phyloP scores from a whole-genome alignment of 2,113 vertebrate species.

The Paramisgurnus dabryanus region DNA sequence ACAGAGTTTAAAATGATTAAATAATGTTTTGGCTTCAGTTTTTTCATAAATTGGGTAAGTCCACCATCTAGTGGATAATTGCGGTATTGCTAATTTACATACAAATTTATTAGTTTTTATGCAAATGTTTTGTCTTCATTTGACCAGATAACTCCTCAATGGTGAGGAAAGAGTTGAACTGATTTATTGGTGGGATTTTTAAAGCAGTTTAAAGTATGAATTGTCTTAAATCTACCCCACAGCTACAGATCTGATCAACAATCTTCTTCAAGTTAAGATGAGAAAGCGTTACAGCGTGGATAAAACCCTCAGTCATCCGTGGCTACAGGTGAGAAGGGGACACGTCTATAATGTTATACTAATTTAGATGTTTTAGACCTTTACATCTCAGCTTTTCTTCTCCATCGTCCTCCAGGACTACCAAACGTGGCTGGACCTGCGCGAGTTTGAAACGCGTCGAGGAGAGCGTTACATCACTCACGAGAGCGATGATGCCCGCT shows the following conservation, averaged over 20 bases:
- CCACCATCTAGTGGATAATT: too few relatives aligned
- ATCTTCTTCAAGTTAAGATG: constrained; percentile 99
- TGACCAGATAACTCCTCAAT: too few relatives aligned
- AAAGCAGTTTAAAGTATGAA: background rate
- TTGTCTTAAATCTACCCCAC: constrained; percentile 37
- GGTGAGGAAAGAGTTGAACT: too few relatives aligned
- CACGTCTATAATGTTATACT: background rate
- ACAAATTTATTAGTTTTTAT: too few relatives aligned
- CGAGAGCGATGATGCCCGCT: constrained; percentile 93
- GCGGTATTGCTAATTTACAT: too few relatives aligned
- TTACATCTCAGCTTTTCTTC: background rate
- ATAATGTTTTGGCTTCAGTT: too few relatives aligned
- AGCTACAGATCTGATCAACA: constrained; percentile 98
- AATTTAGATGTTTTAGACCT: background rate
- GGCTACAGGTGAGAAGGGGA: constrained; percentile 86
- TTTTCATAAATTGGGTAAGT: too few relatives aligned
- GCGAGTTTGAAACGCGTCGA: constrained; percentile 94
- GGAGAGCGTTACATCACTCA: constrained; percentile 98
- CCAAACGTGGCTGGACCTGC: constrained; percentile 96
- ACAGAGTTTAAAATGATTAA: too few relatives aligned
- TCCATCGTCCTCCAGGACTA: constrained; percentile 81
- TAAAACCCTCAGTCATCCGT: constrained; percentile 97
- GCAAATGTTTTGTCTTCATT: too few relatives aligned
- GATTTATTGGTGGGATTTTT: too few relatives aligned
- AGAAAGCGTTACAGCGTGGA: constrained; percentile 98